phyloP scores from a whole-genome alignment of 2,797 vertebrate species.

The Sebastes minor region DNA sequence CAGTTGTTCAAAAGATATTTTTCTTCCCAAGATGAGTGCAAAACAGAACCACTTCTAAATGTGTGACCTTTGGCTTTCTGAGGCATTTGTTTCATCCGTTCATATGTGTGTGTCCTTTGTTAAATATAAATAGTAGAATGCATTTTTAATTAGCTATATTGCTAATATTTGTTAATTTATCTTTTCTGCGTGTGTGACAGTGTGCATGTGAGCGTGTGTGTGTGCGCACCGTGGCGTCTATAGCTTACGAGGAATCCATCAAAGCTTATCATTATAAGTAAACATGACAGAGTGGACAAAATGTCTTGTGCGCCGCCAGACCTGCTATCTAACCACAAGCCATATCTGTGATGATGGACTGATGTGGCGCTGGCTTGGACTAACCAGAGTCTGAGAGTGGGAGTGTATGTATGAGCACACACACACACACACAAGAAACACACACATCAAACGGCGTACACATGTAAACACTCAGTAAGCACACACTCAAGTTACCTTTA shows the following conservation, averaged over 20 bases:
- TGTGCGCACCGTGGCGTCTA: constrained; percentile 56
- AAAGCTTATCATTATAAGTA: constrained; percentile 85
- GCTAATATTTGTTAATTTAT: not conserved
- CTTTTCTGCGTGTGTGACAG: not conserved
- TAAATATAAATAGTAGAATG: not conserved
- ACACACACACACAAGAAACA: constrained; percentile 26
- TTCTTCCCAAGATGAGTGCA: not conserved
- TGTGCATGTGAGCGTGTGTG: not conserved
- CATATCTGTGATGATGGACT: constrained; percentile 84
- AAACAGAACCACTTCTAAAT: not conserved
- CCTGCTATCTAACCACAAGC: constrained; percentile 77
- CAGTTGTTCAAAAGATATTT: constrained; percentile 6
- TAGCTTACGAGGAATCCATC: constrained; percentile 78
- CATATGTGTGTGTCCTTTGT: not conserved
- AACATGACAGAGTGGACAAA: constrained; percentile 85
- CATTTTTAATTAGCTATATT: not conserved
- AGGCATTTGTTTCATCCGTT: not conserved
- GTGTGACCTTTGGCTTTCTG: not conserved
- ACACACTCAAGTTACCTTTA: constrained; percentile 56
- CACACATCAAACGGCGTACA: constrained; percentile 59
- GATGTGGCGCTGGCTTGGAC: constrained; percentile 79
- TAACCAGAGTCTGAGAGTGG: constrained; percentile 72
- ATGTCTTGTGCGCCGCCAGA: constrained; percentile 80
- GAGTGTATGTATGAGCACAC: constrained; percentile 18
- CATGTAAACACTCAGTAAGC: constrained; percentile 53